Base-by-base conservation (phyloP, 1,140 invertebrate species). In the Periplaneta americana region DNA sequence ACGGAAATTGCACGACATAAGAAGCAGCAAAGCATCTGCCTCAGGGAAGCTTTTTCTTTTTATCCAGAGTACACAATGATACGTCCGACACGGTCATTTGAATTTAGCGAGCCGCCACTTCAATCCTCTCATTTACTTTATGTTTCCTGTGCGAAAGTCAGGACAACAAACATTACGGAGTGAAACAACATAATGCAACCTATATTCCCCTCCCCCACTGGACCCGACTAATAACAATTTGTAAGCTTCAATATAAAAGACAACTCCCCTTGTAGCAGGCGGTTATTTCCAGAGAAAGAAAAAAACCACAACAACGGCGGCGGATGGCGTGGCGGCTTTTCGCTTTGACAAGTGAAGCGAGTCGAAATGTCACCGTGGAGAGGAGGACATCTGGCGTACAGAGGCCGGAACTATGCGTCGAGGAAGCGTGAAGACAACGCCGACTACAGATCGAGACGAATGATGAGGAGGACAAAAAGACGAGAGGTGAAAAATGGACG, bases 261-360 rank as follows among this genome's bases (percentile, higher is more conserved):
- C 75, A 76, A 32, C 75, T 76, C 75, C 75, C 31, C 35, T 66
- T n/a, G n/a, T 66, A 3, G 6, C 22, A 34, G 75, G 28, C 75
- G 11, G 75, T 36, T 77, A 77, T 77, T 77, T 77, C 75, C 33
- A 34, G 35, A 36, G 22, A 8, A 4, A 34, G 33, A 75, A 32
- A 36, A 33, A 33, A 35, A 66, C 48, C 22, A 66, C 48, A 66
- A 66, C 48, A 39, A 39, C 11, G 22, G 22, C 48, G 5, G 48
- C 28, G 48, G 31, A 36, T 36, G 75, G 35, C 33, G 33, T 36
- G 75, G 75, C 75, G 75, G 75, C 75, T 34, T 34, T 36, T 77
- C 15, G 22, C 75, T 77, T 77, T 77, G 75, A 77, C 75, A 34
- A 77, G 75, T 36, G 75, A 77, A 77, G 75, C 75, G 75, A 77